Base-by-base conservation (phyloP, 2,113 vertebrate species). In the Varanus komodoensis region DNA sequence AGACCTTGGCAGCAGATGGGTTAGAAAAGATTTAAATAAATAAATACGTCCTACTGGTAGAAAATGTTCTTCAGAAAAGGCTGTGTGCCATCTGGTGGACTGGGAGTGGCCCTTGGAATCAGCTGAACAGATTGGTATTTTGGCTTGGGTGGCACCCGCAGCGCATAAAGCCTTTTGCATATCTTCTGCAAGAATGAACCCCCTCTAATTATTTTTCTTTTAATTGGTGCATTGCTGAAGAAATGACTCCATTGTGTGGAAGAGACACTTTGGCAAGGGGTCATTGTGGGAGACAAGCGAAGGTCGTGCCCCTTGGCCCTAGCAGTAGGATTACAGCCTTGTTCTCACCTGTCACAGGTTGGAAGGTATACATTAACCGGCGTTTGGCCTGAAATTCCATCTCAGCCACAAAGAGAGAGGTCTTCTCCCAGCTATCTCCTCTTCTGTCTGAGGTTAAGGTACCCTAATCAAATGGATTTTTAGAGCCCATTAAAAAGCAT, bases 401-500 rank as follows among this genome's bases (percentile, higher is more conserved):
- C 80, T 48, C 34, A 12, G 50, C 38, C 38, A 34, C 57, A 44
- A 48, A 32, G 34, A 21, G 25, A 71, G 32, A 17, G 8, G n/a
- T 14, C 17, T 11, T 7, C 54, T 86, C 64, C 38, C 6, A 64
- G 9, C 44, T 89, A 79, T 77, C 67, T 92, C 32, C 0, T 57
- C 87, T 34, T 0, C 25, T 87, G 48, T 9, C 5, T 0, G 0
- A 82, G 61, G 82, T 44, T 73, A 69, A 85, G 86, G 89, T 32
- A 90, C n/a, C 93, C 68, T 81, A 44, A 87, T 84, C 69, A 89
- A 93, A 86, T 19, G 25, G 23, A 23, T 61, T 87, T 87, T 92
- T 67, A 92, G 92, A 91, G 81, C 54, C 87, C 89, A 17, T 87
- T 95, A 89, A 95, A 81, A 95, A 54, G 68, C 6, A n/a, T 54